Conservation (phyloP, 2,113 vertebrate genomes). For the Siniperca knerii region DNA sequence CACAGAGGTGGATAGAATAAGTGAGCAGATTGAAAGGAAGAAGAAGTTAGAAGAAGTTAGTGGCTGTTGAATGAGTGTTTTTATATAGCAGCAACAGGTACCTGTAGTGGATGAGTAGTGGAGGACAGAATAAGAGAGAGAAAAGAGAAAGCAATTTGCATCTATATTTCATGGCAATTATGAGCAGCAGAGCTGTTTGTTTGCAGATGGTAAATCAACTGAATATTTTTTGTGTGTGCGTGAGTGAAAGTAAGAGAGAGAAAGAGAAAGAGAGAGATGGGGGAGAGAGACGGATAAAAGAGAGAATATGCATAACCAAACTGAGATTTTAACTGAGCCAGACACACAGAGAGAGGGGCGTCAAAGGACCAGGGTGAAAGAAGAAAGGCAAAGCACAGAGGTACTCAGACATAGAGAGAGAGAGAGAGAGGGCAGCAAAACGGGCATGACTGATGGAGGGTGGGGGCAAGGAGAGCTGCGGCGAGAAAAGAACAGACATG, state of each 20-base stretch:
- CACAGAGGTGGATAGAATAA: conserved; percentile 27
- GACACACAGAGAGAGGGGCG: conserved; percentile 54
- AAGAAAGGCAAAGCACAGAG: conserved; percentile 45
- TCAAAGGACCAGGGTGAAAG: conserved; percentile 61
- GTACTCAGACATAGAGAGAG: conserved; percentile 47
- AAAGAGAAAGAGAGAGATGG: conserved; percentile 31
- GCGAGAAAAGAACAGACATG: conserved; percentile 58
- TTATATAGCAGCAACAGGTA: conserved; percentile 31
- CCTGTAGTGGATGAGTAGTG: conserved; percentile 43
- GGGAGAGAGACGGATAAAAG: conserved; percentile 62
- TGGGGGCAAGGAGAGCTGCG: conserved; percentile 7
- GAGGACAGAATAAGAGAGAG: conserved; percentile 35
- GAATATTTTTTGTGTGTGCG: conserved; percentile 35
- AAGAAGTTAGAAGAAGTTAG: conserved; percentile 40
- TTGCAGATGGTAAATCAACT: conserved; percentile 65
- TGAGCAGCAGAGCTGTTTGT: conserved; percentile 69
- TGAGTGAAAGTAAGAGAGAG: conserved; percentile 21
- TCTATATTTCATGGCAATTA: conserved; percentile 77
- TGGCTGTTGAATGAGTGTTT: conserved; percentile 52
- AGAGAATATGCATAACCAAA: conserved; percentile 65
- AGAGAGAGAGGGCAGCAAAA: conserved; percentile 52
- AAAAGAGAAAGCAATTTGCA: conserved; percentile 68
- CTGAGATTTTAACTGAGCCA: conserved; percentile 72
- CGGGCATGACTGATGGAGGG: conserved; percentile 49
- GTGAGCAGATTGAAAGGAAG: conserved; percentile 21